A percentile compares a stretch with the other conserved stretches of the same genome.
These are phyloP conservation scores for Onychostoma macrolepis DNA, from an alignment of 2,113 vertebrate species.

Conservation along the genomic window DNA sequence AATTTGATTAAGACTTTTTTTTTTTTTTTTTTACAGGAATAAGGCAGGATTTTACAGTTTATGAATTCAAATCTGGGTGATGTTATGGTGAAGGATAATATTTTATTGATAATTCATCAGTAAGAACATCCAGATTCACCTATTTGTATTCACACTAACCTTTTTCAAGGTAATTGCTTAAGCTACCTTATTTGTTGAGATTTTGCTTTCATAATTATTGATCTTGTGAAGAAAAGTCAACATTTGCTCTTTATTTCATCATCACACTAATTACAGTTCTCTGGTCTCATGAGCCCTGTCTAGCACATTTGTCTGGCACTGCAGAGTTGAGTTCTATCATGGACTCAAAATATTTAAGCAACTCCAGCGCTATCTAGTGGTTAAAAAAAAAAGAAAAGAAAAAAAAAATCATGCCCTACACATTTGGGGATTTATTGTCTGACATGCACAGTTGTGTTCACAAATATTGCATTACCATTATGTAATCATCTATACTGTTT, in stretches of 20 bases:
- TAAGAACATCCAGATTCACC: neutral
- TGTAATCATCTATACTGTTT: too few species aligned
- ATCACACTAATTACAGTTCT: neutral
- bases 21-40: too few species aligned
- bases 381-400: neutral
- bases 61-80: neutral
- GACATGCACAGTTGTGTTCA: too few species aligned
- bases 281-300: neutral
- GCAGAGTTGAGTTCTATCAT: neutral
- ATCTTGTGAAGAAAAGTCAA: neutral
- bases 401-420: too few species aligned
- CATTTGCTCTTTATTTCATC: neutral
- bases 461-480: too few species aligned
- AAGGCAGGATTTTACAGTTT: too few species aligned
- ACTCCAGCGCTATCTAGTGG: neutral
- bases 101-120: neutral
- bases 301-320: neutral
- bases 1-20: too few species aligned
- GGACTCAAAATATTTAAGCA: neutral
- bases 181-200: neutral
- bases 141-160: neutral
- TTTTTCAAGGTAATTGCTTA: neutral
- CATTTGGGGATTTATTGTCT: too few species aligned
- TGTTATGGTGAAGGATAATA: neutral
- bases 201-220: neutral